These are phyloP conservation scores for Hedya salicella DNA, from an alignment of 2,888 invertebrate genomes.

Conservation along the genomic window DNA sequence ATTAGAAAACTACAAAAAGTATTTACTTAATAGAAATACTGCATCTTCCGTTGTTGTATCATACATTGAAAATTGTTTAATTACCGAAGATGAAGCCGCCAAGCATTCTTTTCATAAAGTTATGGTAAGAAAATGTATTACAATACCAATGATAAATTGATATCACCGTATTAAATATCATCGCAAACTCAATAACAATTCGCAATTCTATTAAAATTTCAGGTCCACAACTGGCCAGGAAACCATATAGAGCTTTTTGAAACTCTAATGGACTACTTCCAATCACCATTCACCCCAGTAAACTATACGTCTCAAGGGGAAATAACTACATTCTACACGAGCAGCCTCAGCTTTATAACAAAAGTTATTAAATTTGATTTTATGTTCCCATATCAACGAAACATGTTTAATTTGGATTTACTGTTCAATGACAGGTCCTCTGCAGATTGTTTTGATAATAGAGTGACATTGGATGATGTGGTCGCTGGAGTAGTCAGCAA, in stretches of 20 bases:
- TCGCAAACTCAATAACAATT: no score
- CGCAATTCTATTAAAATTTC: constrained; percentile 44
- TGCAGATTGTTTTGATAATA: constrained; percentile 62
- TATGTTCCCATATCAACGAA: constrained; percentile 68
- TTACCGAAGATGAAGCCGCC: constrained; percentile 62
- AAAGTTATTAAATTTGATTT: constrained; percentile 72
- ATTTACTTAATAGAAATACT: constrained; percentile 87
- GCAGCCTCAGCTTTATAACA: constrained; percentile 62
- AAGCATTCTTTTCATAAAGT: constrained; percentile 74
- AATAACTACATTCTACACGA: constrained; percentile 69
- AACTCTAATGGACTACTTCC: constrained; percentile 62
- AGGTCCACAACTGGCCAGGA: constrained; percentile 73
- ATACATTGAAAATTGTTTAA: constrained; percentile 64
- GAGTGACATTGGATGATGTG: constrained; percentile 65
- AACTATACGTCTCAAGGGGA: constrained; percentile 57
- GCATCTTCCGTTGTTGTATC: constrained; percentile 55
- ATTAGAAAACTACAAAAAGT: constrained; percentile 89
- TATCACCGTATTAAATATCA: no score
- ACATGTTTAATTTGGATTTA: constrained; percentile 71
- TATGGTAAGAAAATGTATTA: constrained; percentile 59
- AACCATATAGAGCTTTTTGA: constrained; percentile 61
- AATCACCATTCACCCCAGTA: constrained; percentile 63
- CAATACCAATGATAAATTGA: no score
- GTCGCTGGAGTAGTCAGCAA: constrained; percentile 63
- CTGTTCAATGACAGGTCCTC: constrained; percentile 72